A percentile compares a stretch with the other conserved stretches of the same genome.
phyloP scores from a whole-genome alignment of 2,888 invertebrate species.

The Tetrapedia diversipes region DNA sequence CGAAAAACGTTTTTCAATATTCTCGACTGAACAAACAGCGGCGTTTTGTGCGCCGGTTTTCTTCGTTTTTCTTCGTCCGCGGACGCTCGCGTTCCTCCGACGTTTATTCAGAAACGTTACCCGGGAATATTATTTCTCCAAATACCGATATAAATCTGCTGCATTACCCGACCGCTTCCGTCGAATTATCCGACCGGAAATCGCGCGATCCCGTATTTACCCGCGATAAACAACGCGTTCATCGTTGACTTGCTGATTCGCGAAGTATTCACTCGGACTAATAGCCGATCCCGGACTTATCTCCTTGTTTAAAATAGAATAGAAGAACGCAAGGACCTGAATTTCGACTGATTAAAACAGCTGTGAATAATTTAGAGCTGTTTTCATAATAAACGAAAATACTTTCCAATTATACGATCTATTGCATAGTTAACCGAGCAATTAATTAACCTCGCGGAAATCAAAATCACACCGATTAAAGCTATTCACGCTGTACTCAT shows the following conservation, averaged over 20 bases:
- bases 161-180: neutral
- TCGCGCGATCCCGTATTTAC: neutral
- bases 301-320: neutral
- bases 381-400: neutral
- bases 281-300: neutral
- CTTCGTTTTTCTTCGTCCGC: conserved; percentile 14
- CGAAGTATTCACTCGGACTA: neutral
- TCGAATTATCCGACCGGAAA: neutral
- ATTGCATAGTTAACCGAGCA: neutral
- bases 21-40: conserved; percentile 38
- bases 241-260: neutral
- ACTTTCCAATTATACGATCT: neutral
- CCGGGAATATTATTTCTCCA: conserved; percentile 4
- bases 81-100: neutral
- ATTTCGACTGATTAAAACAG: neutral
- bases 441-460: no score
- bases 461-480: no score
- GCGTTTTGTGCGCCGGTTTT: conserved; percentile 16
- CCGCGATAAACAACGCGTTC: neutral
- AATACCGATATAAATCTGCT: neutral
- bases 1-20: conserved; percentile 58
- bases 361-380: neutral
- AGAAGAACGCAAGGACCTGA: no score
- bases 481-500: no score
- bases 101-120: conserved; percentile 8